These are phyloP conservation scores for Premnoplex brunnescens DNA, from an alignment of 2,797 vertebrate genomes.

Conservation along the genomic window DNA sequence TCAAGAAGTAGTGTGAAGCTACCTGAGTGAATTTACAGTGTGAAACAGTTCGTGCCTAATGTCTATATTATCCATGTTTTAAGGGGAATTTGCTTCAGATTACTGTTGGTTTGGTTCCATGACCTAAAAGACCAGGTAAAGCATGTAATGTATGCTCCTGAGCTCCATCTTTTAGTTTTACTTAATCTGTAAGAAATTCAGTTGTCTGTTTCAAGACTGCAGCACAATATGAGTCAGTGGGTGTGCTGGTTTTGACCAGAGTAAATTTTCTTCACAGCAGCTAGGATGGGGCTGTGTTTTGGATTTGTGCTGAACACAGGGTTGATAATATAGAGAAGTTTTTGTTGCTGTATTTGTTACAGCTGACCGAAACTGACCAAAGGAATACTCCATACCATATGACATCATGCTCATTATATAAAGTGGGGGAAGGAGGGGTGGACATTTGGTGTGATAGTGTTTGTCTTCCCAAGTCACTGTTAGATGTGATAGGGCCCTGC, in stretches of 20 bases:
- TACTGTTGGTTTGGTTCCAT: not conserved
- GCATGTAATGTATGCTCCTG: not conserved
- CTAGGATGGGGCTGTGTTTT: not conserved
- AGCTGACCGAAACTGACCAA: not conserved
- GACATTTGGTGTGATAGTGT: rapidly evolving
- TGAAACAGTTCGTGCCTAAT: not conserved
- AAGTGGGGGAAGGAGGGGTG: not conserved
- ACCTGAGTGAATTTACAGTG: not conserved
- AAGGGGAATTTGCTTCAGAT: not conserved
- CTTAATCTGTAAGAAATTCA: not conserved
- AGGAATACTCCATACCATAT: not conserved
- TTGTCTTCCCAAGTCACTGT: not conserved
- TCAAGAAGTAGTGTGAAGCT: not conserved
- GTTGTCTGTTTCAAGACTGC: not conserved
- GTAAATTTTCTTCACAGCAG: not conserved
- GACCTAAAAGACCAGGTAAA: not conserved
- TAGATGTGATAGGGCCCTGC: not conserved
- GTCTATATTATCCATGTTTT: not conserved
- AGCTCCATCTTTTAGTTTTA: not conserved
- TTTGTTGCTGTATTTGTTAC: not conserved
- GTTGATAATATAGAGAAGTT: not conserved
- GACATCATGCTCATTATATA: not conserved
- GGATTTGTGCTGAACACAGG: not conserved
- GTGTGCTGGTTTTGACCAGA: not conserved
- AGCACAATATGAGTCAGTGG: not conserved